Evolutionary conservation across 2,113 vertebrate species (phyloP), one percentile per base, ranked within the genome.

Genomic region (Ifrita kowaldi): DNA sequence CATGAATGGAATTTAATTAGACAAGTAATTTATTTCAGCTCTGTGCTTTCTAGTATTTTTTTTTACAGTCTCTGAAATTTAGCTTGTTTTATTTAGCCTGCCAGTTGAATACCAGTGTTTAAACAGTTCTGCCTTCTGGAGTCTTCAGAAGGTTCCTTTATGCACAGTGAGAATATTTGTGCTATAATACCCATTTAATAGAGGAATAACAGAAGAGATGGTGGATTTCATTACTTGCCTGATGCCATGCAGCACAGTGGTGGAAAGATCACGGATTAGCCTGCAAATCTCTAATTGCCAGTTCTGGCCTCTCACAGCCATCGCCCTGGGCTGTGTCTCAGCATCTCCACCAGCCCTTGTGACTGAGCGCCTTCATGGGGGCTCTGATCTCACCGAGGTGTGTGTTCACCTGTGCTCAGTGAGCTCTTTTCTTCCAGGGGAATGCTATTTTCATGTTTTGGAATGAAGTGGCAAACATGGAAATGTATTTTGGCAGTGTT

Each of bases 1-100:
- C 42, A 10, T 28, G 32, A 85, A 63, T 59, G 22, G 75, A 80
- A 88, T 87, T 78, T 80, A 95, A 83, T 96, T 91, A 76, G 80
- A 87, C 22, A 44, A 82, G 32, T 89, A 52, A 89, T 47, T 60
- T 49, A 60, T 73, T 93, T 75, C 55, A 85, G 24, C 22, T 64
- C 47, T 76, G 8, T 83, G 37, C 52, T 67, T 88, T 55, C 32
- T 53, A 10, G n/a, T 24, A 37, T 60, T 60, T 77, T 74, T 46
- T 46, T 89, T 63, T 37, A 26, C 17, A 44, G 41, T 55, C 78
- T 91, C n/a, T 73, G 82, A 83, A 93, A 59, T 90, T 16, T 22
- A 53, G 35, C 71, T 77, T 87, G 62, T 41, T 39, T 85, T 71
- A 23, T 60, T 37, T 91, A 60, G 46, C 78, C 55, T 90, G 55